Conservation (phyloP, 64 coral and sea anemone genomes). For the Stichodactyla helianthus region DNA sequence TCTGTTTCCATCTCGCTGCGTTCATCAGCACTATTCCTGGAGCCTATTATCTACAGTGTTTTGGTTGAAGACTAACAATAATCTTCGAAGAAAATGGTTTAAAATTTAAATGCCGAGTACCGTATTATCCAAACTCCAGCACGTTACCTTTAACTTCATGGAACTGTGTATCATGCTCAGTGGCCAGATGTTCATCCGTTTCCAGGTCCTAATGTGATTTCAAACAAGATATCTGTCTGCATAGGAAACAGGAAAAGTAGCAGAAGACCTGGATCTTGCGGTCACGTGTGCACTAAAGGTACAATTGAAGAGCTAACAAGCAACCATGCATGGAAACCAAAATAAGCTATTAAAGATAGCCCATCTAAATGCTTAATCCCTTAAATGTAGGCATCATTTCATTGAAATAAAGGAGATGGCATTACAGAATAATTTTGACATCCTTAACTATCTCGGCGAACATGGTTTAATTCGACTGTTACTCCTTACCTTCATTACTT, state of each 20-base stretch:
- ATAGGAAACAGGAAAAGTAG: not conserved
- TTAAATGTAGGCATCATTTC: constrained; percentile 35
- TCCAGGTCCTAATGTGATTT: not conserved
- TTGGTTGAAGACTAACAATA: no score
- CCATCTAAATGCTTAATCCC: constrained; percentile 26
- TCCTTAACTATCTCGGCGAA: constrained; percentile 30
- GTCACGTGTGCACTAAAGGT: not conserved
- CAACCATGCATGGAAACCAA: not conserved
- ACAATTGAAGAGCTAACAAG: not conserved
- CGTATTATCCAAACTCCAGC: not conserved
- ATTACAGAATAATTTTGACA: constrained; percentile 6
- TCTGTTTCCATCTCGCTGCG: no score
- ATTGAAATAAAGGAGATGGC: constrained; percentile 1
- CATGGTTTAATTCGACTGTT: constrained; percentile 32
- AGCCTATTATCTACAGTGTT: no score
- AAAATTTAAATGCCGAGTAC: not conserved
- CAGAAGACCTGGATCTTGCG: not conserved
- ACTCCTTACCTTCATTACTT: constrained; percentile 13
- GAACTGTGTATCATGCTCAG: not conserved
- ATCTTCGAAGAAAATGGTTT: no score
- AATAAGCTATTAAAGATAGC: constrained; percentile 13
- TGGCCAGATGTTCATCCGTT: not conserved
- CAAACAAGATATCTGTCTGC: not conserved
- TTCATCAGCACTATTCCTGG: no score
- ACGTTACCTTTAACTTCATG: not conserved